Evolutionary conservation across 2,888 invertebrate genomes (phyloP).

Genomic region (Zygaena filipendulae): DNA sequence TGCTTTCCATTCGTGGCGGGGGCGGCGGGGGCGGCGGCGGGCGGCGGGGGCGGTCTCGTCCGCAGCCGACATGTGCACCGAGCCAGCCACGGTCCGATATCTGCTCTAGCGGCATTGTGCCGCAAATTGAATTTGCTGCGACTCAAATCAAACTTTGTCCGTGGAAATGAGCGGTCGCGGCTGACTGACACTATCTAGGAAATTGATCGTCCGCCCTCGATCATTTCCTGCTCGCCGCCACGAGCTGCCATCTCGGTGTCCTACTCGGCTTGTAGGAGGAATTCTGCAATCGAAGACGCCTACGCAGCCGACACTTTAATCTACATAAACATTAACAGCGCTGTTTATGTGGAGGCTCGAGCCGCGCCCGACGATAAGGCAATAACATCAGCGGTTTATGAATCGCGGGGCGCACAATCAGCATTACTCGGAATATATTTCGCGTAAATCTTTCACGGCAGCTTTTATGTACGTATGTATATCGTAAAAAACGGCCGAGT

Average conservation of each 20-base stretch:
- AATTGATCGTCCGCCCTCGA: conserved; percentile 47
- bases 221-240: conserved; percentile 3
- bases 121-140: conserved; percentile 58
- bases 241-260: conserved; percentile 1
- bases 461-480: conserved; percentile 66
- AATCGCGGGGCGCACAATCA: conserved; percentile 40
- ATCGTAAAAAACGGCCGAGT: conserved; percentile 63
- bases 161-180: conserved; percentile 51
- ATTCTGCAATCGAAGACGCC: too few relatives aligned
- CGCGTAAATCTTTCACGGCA: conserved; percentile 63
- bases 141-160: conserved; percentile 58
- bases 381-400: too few relatives aligned
- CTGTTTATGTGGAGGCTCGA: conserved; percentile 14
- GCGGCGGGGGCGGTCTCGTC: conserved; percentile 9
- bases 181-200: conserved; percentile 60
- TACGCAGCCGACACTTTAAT: conserved; percentile 18
- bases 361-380: conserved; percentile 12
- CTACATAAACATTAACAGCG: conserved; percentile 24
- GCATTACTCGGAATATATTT: conserved; percentile 64
- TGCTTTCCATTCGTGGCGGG: conserved; percentile 37
- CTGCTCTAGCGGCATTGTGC: conserved; percentile 38
- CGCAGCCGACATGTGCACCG: too few relatives aligned
- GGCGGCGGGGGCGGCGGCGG: conserved; percentile 15
- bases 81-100: conserved; percentile 11
- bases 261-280: background rate